Base-by-base conservation (phyloP, 2,888 invertebrate species). In the Ashinkailepas kermadecensis region DNA sequence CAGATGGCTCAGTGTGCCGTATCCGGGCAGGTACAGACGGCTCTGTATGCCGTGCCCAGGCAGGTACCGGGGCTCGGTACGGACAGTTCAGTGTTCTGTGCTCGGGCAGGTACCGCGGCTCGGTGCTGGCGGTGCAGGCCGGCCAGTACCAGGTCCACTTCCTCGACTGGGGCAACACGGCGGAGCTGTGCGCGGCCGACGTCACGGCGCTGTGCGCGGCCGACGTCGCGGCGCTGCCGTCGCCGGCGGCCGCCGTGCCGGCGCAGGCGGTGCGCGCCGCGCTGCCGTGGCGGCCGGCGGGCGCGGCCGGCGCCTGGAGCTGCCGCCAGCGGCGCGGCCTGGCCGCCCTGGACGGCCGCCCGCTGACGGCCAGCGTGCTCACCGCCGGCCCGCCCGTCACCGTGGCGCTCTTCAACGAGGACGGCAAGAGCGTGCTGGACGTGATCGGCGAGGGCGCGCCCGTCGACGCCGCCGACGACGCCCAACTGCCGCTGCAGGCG, bases 221-320 rank as follows among this genome's bases (percentile, higher is more conserved):
- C n/a, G 74, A 18, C 54, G 74, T 74, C 54, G 21, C 54, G 74
- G 13, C 54, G 56, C 56, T 74, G 74, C 21, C 74, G 54, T 9
- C 74, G 18, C 54, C 2, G 56, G 54, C 56, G 74, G 56, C 54
- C 9, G 74, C 15, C 54, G 54, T 56, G 54, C 74, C 74, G 54
- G 54, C 74, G 0, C 74, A 74, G 56, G 74, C 74, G 8, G 74
- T 74, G 54, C 74, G 54, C 10, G 74, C 74, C 56, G 56, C 21
- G 7, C 74, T 74, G 74, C 74, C 74, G 74, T 74, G 74, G 74
- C 74, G 74, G 18, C 74, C 74, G 21, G 56, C 56, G 54, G 74
- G 74, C 74, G 21, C 74, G 56, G 74, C 9, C 74, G 74, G 74
- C 15, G 3, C 0, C 74, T 74, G 74, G 74, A 74, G 56, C 7